Percentiles rank a stretch among this genome's conserved stretches.
Evolutionary conservation across 2,113 vertebrate genomes (phyloP).

Genomic region (Motacilla tschutschensis): DNA sequence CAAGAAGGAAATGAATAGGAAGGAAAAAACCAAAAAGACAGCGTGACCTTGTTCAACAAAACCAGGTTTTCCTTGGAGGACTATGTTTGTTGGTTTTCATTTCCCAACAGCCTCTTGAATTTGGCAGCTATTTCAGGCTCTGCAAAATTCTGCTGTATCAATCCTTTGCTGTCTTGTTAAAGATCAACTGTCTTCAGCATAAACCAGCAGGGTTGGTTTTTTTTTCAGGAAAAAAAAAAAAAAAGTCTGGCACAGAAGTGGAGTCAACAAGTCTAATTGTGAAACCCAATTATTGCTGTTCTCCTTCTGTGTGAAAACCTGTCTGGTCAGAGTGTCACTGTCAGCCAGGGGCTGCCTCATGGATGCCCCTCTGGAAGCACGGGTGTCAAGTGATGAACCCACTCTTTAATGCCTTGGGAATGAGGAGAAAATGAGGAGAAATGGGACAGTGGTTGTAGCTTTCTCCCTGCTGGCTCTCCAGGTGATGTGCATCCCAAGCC

Average conservation of each 20-base stretch:
- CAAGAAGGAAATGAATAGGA: background rate
- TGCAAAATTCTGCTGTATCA: conserved; percentile 36
- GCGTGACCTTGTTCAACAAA: conserved; percentile 41
- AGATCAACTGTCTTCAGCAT: conserved; percentile 21
- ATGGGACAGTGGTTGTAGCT: background rate
- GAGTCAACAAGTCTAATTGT: background rate
- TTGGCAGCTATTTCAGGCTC: conserved; percentile 37
- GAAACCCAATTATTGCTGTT: background rate
- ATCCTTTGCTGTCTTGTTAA: conserved; percentile 38
- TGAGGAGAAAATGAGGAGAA: fast-evolving
- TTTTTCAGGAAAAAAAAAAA: background rate
- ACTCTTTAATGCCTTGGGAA: background rate
- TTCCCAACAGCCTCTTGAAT: conserved; percentile 26
- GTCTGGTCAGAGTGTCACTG: background rate
- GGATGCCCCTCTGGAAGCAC: background rate
- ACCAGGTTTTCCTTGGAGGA: conserved; percentile 9
- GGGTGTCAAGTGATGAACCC: fast-evolving
- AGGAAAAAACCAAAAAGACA: background rate
- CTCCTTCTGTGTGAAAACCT: background rate
- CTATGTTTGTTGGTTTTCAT: background rate
- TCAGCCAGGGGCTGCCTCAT: background rate
- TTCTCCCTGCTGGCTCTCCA: background rate
- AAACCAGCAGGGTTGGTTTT: background rate
- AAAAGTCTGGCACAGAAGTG: background rate
- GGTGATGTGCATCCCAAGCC: background rate